Percentiles rank a stretch among this genome's conserved stretches.
Evolutionary conservation across 2,113 vertebrate genomes (phyloP).

Genomic region (Ivindomyrus marchei): DNA sequence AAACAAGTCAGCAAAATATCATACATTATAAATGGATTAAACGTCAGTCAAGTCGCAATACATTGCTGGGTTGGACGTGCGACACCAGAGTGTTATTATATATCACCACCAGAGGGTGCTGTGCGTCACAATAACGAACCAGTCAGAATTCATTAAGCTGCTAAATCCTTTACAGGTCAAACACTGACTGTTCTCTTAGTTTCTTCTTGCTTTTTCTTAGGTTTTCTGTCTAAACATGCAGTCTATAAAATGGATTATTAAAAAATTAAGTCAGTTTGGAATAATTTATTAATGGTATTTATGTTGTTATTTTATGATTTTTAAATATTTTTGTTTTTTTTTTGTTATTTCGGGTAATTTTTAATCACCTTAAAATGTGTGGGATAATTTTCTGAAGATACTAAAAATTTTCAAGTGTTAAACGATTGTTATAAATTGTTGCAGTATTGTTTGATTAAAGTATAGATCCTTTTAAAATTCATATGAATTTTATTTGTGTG

Average conservation of each 20-base stretch:
- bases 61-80: neutral
- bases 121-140: slow-evolving; percentile 7
- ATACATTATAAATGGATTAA: neutral
- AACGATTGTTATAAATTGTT: neutral
- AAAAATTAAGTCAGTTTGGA: neutral
- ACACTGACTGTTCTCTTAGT: neutral
- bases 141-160: neutral
- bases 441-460: neutral
- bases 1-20: neutral
- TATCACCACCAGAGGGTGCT: slow-evolving; percentile 49
- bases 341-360: neutral
- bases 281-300: neutral
- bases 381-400: neutral
- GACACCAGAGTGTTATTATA: slow-evolving; percentile 3
- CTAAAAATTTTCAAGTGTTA: neutral
- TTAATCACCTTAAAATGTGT: neutral
- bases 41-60: neutral
- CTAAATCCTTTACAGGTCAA: neutral
- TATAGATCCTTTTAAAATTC: neutral
- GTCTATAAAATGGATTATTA: neutral
- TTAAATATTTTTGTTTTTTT: neutral
- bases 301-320: neutral
- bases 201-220: neutral
- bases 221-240: neutral
- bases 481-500: neutral